phyloP scores from a whole-genome alignment of 2,797 vertebrate genomes.

The Enteromius argenteus region DNA sequence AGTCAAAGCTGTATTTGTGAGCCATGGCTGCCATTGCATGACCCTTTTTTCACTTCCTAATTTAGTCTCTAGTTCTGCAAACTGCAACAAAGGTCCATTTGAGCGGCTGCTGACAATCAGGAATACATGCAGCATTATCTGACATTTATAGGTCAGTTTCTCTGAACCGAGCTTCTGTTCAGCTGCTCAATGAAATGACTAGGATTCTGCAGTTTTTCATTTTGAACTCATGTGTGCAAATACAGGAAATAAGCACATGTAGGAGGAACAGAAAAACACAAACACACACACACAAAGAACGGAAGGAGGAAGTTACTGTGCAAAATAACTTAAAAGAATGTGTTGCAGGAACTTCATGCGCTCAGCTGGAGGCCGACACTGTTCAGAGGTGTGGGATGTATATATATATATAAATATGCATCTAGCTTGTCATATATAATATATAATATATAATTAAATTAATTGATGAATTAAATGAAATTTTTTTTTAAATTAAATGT shows the following conservation, averaged over 20 bases:
- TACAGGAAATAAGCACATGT: conserved; percentile 60
- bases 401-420: background rate
- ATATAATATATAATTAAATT: too few relatives aligned
- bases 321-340: conserved; percentile 18
- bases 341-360: conserved; percentile 4
- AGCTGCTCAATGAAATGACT: too few relatives aligned
- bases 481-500: too few relatives aligned
- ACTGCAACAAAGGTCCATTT: background rate
- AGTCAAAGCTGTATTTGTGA: background rate
- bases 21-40: background rate
- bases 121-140: background rate
- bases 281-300: conserved; percentile 59
- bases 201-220: background rate
- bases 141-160: background rate
- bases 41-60: conserved; percentile 67
- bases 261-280: conserved; percentile 66
- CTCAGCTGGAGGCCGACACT: background rate
- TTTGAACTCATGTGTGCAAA: conserved; percentile 40
- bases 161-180: background rate
- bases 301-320: conserved; percentile 64
- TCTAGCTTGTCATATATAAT: background rate
- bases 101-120: background rate
- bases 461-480: background rate
- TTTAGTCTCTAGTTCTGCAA: conserved; percentile 41
- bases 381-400: background rate